These are phyloP conservation scores for Ginglymostoma cirratum DNA, from an alignment of 2,113 vertebrate species.

Conservation along the genomic window DNA sequence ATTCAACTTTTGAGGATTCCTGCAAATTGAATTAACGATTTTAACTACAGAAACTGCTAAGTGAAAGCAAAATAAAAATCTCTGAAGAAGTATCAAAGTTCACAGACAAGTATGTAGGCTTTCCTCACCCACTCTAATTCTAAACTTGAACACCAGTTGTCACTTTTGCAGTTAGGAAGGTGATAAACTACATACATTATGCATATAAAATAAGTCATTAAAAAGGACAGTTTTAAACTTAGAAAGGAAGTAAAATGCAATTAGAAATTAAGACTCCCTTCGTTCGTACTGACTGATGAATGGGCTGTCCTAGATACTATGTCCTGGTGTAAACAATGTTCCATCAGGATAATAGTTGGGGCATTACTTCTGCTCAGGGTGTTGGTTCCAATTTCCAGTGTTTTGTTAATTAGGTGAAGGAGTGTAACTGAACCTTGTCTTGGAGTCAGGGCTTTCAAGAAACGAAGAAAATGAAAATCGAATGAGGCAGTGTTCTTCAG, in stretches of 20 bases:
- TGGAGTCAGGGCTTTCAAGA: neutral
- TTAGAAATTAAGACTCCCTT: neutral
- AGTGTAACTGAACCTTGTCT: neutral
- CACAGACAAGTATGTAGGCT: neutral
- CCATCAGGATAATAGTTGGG: neutral
- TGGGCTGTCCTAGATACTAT: neutral
- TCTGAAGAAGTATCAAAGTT: neutral
- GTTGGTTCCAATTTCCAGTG: neutral
- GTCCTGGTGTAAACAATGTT: neutral
- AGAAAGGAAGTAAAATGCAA: neutral
- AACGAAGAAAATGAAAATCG: neutral
- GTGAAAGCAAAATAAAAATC: no score
- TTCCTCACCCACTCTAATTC: neutral
- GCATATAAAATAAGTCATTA: neutral
- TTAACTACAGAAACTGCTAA: neutral
- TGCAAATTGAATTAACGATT: slow-evolving; percentile 12
- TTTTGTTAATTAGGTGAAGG: neutral
- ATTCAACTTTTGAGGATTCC: neutral
- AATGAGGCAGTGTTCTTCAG: neutral
- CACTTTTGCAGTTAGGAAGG: neutral
- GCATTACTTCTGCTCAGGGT: neutral
- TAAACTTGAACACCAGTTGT: neutral
- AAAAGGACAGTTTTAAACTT: neutral
- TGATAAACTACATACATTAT: neutral
- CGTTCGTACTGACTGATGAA: neutral